These are phyloP conservation scores for Sebastes iracundus DNA, from an alignment of 2,797 vertebrate genomes.

Conservation along the genomic window DNA sequence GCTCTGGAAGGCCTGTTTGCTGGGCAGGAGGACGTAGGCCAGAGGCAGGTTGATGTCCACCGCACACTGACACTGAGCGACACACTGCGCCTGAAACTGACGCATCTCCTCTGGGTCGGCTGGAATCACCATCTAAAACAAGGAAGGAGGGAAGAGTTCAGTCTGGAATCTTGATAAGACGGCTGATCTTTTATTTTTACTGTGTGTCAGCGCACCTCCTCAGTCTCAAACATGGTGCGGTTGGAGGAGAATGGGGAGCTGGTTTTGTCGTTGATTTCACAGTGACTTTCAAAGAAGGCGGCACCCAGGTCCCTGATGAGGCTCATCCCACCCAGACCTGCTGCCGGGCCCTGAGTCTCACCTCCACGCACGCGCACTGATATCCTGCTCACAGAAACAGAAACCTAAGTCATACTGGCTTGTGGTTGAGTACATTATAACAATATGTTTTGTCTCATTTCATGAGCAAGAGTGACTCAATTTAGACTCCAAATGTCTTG, in stretches of 20 bases:
- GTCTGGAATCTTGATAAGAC: neutral
- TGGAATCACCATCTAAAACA: conserved; percentile 92
- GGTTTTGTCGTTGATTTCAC: conserved; percentile 87
- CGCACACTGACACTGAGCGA: conserved; percentile 86
- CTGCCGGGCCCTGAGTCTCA: conserved; percentile 63
- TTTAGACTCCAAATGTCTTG: neutral
- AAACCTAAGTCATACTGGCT: neutral
- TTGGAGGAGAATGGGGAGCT: conserved; percentile 94
- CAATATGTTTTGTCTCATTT: neutral
- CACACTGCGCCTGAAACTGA: conserved; percentile 89
- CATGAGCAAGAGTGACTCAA: neutral
- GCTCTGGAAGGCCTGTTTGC: conserved; percentile 92
- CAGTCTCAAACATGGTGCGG: conserved; percentile 95
- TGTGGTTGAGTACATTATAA: neutral
- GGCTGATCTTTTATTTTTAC: neutral
- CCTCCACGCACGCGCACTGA: conserved; percentile 83
- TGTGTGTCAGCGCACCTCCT: conserved; percentile 83
- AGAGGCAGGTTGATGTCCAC: conserved; percentile 88
- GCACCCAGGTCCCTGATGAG: conserved; percentile 84
- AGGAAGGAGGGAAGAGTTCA: neutral
- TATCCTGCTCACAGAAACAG: conserved; percentile 76
- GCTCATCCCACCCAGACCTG: conserved; percentile 68
- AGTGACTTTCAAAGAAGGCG: conserved; percentile 89
- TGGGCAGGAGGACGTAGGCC: conserved; percentile 88
- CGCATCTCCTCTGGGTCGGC: conserved; percentile 92